Conservation (phyloP, 1,140 invertebrate genomes). For the Adoxophyes honmai region DNA sequence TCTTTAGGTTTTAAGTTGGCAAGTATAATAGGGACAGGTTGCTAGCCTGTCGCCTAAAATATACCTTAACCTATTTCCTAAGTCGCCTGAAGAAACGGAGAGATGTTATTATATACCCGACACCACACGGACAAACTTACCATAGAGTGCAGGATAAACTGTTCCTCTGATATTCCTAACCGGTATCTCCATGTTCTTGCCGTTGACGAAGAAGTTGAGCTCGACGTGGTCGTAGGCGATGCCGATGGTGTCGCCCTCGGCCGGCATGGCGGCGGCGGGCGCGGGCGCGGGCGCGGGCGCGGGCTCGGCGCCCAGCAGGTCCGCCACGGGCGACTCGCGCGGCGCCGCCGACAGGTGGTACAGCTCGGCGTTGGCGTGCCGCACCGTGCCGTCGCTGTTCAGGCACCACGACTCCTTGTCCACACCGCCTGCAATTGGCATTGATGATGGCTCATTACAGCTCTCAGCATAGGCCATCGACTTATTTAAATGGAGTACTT, state of each 20-base stretch:
- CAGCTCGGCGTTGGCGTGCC: constrained; percentile 89
- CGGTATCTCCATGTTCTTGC: constrained; percentile 90
- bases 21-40: too few relatives aligned
- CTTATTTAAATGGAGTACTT: too few relatives aligned
- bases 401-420: constrained; percentile 96
- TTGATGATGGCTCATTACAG: too few relatives aligned
- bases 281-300: neutral
- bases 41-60: too few relatives aligned
- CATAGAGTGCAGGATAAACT: constrained; percentile 95
- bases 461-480: too few relatives aligned
- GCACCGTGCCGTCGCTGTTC: constrained; percentile 91
- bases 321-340: constrained; percentile 73
- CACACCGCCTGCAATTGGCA: constrained; percentile 81
- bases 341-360: constrained; percentile 80
- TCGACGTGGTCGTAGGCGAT: constrained; percentile 98
- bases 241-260: constrained; percentile 97
- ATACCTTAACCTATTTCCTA: too few relatives aligned
- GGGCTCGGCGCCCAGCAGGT: constrained; percentile 57
- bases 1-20: too few relatives aligned
- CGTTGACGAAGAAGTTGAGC: constrained; percentile 97
- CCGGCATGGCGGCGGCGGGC: constrained; percentile 62
- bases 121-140: too few relatives aligned
- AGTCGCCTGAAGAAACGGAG: too few relatives aligned
- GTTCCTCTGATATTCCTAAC: constrained; percentile 93
- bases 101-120: too few relatives aligned